Conservation (phyloP, 1,140 invertebrate species). For the Brachionus sp. region DNA sequence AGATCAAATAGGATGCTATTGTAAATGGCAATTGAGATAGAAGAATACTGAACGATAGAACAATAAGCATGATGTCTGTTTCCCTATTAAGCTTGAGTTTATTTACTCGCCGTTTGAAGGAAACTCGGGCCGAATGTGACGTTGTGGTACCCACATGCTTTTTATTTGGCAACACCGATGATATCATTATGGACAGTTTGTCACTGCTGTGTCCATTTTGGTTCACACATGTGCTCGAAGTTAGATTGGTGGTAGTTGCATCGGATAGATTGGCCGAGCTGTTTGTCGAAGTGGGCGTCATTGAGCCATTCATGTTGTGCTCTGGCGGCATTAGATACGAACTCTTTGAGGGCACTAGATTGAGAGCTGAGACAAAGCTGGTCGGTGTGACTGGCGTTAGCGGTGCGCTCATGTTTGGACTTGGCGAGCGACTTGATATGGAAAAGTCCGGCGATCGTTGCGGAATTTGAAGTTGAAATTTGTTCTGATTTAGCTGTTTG, state of each 20-base stretch:
- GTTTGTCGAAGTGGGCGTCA: slow-evolving; percentile 16
- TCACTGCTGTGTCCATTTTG: slow-evolving; percentile 6
- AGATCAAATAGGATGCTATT: slow-evolving; percentile 23
- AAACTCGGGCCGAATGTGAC: neutral
- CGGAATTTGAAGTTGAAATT: slow-evolving; percentile 13
- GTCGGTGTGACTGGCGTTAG: slow-evolving; percentile 23
- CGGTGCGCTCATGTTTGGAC: slow-evolving; percentile 11
- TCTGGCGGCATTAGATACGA: slow-evolving; percentile 3
- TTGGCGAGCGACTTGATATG: slow-evolving; percentile 22
- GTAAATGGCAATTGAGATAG: slow-evolving; percentile 42
- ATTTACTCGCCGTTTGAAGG: neutral
- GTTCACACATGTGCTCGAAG: slow-evolving; percentile 5
- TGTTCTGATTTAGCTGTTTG: neutral
- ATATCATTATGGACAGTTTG: slow-evolving; percentile 18
- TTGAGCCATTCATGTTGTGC: neutral
- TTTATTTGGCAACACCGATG: neutral
- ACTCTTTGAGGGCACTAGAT: neutral
- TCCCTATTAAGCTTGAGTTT: slow-evolving; percentile 26
- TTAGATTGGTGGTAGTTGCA: slow-evolving; percentile 17
- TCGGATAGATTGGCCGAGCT: slow-evolving; percentile 11
- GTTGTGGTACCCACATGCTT: neutral
- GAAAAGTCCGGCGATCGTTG: slow-evolving; percentile 7
- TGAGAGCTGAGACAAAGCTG: slow-evolving; percentile 27
- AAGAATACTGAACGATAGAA: slow-evolving; percentile 44
- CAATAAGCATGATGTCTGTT: slow-evolving; percentile 43